Base-by-base conservation (phyloP, 2,888 invertebrate species). In the Leptinotarsa juncta region DNA sequence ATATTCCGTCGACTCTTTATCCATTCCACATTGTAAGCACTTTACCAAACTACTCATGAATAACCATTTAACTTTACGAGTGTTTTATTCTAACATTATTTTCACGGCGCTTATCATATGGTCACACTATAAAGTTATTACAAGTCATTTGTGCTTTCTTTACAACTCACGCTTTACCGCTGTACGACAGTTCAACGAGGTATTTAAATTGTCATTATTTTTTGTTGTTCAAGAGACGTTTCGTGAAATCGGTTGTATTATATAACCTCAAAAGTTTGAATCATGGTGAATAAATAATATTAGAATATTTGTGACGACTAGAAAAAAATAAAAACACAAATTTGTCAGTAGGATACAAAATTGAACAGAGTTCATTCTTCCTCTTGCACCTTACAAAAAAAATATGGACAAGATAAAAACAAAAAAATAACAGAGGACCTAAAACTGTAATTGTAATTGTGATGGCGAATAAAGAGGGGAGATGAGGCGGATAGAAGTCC, bases 51-150 rank as follows among this genome's bases (percentile, higher is more conserved):
- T 20, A 23, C 23, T 57, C 26, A 57, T 23, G 15, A 57, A 23
- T 23, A n/a, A 62, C n/a, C 16, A 42, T 62, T 42, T 42, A 32
- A 42, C 5, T 26, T 62, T 62, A 62, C n/a, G 62, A n/a, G 32
- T 62, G 62, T 62, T 42, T 32, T 62, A 32, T 62, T 62, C 42
- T 42, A 42, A 62, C 32, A 62, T 62, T n/a, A 62, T 62, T 62
- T 62, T 32, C 26, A 62, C 62, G 62, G 3, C 42, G 42, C 3
- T 32, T 62, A 62, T 62, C 62, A 62, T 62, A 26, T 62, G 62
- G 62, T 42, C 62, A 62, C n/a, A 62, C 42, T 62, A 62, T 32
- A 62, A 62, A 16, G 42, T 62, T 62, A 62, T 62, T 62, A 62
- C 62, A 7, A 18, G 62, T 18, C 16, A 32, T 62, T 62, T 62